Conservation (phyloP, 1,140 invertebrate species). For the Drosophila sp. region DNA sequence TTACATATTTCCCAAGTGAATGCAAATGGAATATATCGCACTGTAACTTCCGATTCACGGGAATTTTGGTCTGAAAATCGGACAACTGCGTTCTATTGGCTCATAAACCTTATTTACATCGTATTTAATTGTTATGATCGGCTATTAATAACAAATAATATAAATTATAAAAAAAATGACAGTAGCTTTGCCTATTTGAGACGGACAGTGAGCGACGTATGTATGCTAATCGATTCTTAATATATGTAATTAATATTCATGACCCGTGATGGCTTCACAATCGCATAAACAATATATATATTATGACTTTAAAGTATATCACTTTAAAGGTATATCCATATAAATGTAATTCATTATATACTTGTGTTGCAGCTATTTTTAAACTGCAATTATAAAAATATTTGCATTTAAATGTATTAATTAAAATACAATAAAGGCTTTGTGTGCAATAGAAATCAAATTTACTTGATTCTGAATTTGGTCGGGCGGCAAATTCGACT, state of each 20-base stretch:
- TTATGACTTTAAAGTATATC: neutral
- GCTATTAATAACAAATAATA: slow-evolving; percentile 40
- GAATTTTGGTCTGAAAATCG: slow-evolving; percentile 1
- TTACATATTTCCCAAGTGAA: too few species aligned
- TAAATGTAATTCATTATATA: neutral
- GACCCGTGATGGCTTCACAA: neutral
- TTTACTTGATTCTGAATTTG: slow-evolving; percentile 4
- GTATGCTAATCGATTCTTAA: slow-evolving; percentile 56
- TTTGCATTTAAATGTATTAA: slow-evolving; percentile 25
- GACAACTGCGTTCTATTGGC: neutral
- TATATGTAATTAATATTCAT: neutral
- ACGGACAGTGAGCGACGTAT: slow-evolving; percentile 5
- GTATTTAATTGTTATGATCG: slow-evolving; percentile 59
- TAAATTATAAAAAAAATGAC: slow-evolving; percentile 8
- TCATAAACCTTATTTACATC: slow-evolving; percentile 44
- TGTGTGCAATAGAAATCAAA: slow-evolving; percentile 27
- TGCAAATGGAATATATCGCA: neutral
- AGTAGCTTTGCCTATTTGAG: slow-evolving; percentile 34
- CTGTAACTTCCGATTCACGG: neutral
- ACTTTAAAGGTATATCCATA: neutral
- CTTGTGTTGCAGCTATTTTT: neutral
- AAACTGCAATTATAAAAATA: neutral
- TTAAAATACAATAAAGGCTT: slow-evolving; percentile 34
- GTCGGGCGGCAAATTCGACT: neutral
- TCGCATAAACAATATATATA: neutral